Evolutionary conservation across 2,797 vertebrate genomes (phyloP), one percentile per base, ranked within the genome.

Genomic region (Micromesistius poutassou): DNA sequence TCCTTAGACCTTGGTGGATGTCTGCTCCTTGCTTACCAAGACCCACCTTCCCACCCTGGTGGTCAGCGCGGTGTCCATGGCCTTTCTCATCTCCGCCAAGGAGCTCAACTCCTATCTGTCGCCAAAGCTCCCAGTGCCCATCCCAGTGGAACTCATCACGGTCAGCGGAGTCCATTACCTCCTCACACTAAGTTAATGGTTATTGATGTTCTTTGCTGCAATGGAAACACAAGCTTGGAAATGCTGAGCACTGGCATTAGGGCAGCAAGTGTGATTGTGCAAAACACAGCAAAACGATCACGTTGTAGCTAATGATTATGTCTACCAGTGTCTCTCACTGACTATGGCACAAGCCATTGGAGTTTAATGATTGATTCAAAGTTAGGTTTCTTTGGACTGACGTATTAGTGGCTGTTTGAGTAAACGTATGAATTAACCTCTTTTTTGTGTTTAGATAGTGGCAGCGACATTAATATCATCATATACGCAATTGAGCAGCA

Each of bases 101-200:
- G 90, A 97, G 81, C 81, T 99, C 83, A 98, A 95, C 81, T 89
- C 94, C 62, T 94, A 91, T 77, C 91, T 96, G 33, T 91, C 86
- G 0, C 81, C 91, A 2, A 95, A 92, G 82, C 90, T 99, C 75
- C 95, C 95, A 12, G 87, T 98, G 73, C 97, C 97, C 0, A 87
- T 99, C 80, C 98, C 98, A 1, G 95, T 96, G 70, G 98, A 99
- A 80, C 96, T 99, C 55, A 92, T 98, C 85, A 95, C 91, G 88
- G 98, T 99, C 87, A 81, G 86, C 92, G 72, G 10, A 16, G n/a
- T 9, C 72, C 9, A 73, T 73, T 36, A 38, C 62, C 2, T 62
- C 50, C 50, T 50, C 46, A 50, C 55, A n/a, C 55, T 62, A 62
- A 5, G 22, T 55, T 71, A 31, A 30, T 71, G 25, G 68, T 71